These are phyloP conservation scores for Steinernema carpocapsae DNA, from an alignment of 2,888 invertebrate genomes.

Conservation along the genomic window DNA sequence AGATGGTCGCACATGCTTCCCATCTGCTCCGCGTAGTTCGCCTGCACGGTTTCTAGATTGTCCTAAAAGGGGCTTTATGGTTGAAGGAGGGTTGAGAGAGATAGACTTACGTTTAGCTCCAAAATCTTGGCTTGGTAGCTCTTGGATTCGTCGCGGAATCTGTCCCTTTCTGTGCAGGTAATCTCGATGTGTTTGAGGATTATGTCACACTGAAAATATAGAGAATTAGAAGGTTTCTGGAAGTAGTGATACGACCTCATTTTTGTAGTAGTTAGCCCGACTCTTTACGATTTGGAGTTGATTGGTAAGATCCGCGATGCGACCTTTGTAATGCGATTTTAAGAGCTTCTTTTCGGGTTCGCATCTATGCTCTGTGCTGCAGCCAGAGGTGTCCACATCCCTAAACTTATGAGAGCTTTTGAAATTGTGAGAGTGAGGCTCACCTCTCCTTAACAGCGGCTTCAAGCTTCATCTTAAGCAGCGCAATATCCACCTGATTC, in stretches of 20 bases:
- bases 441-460: background rate
- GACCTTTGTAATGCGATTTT: constrained; percentile 42
- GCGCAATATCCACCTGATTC: constrained; percentile 12
- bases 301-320: constrained; percentile 43
- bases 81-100: background rate
- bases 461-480: constrained; percentile 1
- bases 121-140: background rate
- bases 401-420: no score
- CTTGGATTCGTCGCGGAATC: background rate
- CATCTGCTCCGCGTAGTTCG: constrained; percentile 77
- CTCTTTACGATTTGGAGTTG: constrained; percentile 48
- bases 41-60: constrained; percentile 76
- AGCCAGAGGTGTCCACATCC: background rate
- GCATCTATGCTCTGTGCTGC: background rate
- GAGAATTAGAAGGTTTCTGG: no score
- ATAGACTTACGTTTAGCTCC: background rate
- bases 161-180: background rate
- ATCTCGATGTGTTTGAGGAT: constrained; percentile 1
- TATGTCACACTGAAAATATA: constrained; percentile 15
- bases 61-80: constrained; percentile 72
- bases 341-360: constrained; percentile 8
- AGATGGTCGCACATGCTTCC: constrained; percentile 81
- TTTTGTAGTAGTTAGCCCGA: constrained; percentile 51
- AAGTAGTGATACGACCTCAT: constrained; percentile 47
- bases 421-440: no score